phyloP scores from a whole-genome alignment of 2,888 invertebrate genomes.

The Amiota mariae region DNA sequence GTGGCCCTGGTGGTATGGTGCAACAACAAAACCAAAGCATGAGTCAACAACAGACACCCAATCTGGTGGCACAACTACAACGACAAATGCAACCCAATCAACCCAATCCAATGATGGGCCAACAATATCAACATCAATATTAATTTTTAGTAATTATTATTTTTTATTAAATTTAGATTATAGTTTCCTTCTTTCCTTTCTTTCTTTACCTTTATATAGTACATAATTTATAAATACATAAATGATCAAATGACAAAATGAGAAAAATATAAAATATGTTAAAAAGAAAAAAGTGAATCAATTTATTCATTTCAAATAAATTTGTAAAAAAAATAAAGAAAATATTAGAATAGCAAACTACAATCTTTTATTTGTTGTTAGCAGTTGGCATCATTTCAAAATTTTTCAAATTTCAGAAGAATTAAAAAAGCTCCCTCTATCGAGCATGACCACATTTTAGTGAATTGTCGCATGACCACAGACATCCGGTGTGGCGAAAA shows the following conservation, averaged over 20 bases:
- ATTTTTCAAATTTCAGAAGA: too few species aligned
- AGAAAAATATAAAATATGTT: background rate
- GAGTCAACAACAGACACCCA: conserved; percentile 77
- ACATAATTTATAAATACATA: background rate
- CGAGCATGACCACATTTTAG: too few species aligned
- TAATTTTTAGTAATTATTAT: conserved; percentile 35
- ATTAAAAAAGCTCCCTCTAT: too few species aligned
- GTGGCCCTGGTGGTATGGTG: conserved; percentile 70
- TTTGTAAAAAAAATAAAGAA: too few species aligned
- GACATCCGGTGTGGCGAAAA: too few species aligned
- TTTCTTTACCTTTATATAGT: conserved; percentile 13
- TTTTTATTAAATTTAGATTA: conserved; percentile 7
- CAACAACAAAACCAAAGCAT: conserved; percentile 73
- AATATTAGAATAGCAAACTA: too few species aligned
- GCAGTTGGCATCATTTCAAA: too few species aligned
- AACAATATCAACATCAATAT: conserved; percentile 74
- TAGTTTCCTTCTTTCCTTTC: conserved; percentile 14
- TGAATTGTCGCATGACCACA: too few species aligned
- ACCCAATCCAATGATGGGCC: conserved; percentile 70
- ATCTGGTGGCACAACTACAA: conserved; percentile 80
- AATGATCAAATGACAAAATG: conserved; percentile 10
- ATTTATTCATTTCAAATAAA: too few species aligned
- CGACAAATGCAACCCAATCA: conserved; percentile 75
- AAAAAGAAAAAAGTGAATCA: too few species aligned
- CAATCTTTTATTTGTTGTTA: too few species aligned